Percentiles rank a stretch among this genome's conserved stretches.
Evolutionary conservation across 1,140 invertebrate species (phyloP).

Genomic region (Saccostrea echinata): DNA sequence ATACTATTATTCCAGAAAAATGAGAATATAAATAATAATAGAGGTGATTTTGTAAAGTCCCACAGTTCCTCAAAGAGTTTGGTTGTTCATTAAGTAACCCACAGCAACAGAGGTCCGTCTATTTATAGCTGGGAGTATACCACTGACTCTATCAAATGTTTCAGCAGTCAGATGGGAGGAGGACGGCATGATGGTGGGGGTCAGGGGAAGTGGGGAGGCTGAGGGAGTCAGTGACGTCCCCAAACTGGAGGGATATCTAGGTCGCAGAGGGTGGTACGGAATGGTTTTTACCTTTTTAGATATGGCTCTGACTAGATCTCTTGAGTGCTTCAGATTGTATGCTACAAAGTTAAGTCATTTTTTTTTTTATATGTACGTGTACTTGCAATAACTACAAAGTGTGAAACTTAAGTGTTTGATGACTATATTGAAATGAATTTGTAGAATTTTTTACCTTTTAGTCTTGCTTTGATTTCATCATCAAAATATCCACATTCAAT

Average conservation of each 20-base stretch:
- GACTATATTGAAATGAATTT: neutral
- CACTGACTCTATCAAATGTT: slow-evolving; percentile 33
- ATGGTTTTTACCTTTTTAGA: slow-evolving; percentile 74
- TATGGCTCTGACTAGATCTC: slow-evolving; percentile 77
- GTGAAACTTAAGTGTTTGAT: no score
- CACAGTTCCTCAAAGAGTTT: neutral
- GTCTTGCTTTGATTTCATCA: slow-evolving; percentile 75
- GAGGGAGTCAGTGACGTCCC: slow-evolving; percentile 23
- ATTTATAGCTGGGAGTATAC: slow-evolving; percentile 50
- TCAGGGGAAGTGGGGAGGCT: slow-evolving; percentile 21
- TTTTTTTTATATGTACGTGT: no score
- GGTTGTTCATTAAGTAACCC: slow-evolving; percentile 32
- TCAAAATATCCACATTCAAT: slow-evolving; percentile 77
- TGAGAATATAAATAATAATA: neutral
- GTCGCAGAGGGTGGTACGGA: slow-evolving; percentile 49
- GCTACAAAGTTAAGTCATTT: slow-evolving; percentile 62
- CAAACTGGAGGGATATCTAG: slow-evolving; percentile 37
- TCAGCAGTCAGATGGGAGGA: slow-evolving; percentile 38
- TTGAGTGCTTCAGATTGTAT: slow-evolving; percentile 76
- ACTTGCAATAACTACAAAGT: no score
- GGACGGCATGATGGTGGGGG: slow-evolving; percentile 41
- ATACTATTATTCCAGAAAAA: no score
- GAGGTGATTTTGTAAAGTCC: neutral
- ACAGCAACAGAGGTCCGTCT: slow-evolving; percentile 41
- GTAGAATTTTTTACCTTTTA: slow-evolving; percentile 71